phyloP scores from a whole-genome alignment of 2,888 invertebrate genomes.

The Synergus umbraculus region DNA sequence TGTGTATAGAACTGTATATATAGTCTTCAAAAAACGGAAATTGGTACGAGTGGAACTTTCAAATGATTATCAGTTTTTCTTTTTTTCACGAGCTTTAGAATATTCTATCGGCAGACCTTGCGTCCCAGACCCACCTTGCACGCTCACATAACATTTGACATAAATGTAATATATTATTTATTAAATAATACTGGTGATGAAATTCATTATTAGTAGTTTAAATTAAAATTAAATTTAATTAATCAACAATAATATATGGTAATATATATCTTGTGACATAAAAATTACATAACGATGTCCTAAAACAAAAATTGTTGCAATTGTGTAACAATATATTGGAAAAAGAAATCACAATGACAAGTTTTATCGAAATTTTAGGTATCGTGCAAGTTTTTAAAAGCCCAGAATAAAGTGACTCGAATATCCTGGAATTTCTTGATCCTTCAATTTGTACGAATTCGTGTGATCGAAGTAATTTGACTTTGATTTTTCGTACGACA shows the following conservation, averaged over 20 bases:
- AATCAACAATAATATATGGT: conserved; percentile 28
- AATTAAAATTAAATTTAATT: conserved; percentile 6
- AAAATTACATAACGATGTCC: conserved; percentile 14
- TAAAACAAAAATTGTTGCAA: neutral
- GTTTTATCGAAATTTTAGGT: too few relatives aligned
- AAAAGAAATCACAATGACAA: neutral
- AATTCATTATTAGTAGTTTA: conserved; percentile 10
- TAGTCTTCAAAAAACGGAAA: conserved; percentile 19
- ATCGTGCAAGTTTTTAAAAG: neutral
- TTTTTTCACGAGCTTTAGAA: conserved; percentile 39
- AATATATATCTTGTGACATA: conserved; percentile 32
- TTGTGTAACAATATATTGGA: neutral
- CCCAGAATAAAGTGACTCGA: neutral
- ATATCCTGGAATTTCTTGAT: neutral
- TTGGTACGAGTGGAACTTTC: conserved; percentile 56
- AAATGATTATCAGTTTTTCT: conserved; percentile 64
- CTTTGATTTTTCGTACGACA: neutral
- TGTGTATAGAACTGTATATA: neutral
- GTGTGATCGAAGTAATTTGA: too few relatives aligned
- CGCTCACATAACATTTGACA: neutral
- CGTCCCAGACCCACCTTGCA: neutral
- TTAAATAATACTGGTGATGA: conserved; percentile 23
- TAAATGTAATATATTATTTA: neutral
- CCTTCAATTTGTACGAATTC: neutral
- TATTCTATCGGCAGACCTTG: conserved; percentile 5